Conservation (phyloP, 2,113 vertebrate genomes). For the Sardina pilchardus region DNA sequence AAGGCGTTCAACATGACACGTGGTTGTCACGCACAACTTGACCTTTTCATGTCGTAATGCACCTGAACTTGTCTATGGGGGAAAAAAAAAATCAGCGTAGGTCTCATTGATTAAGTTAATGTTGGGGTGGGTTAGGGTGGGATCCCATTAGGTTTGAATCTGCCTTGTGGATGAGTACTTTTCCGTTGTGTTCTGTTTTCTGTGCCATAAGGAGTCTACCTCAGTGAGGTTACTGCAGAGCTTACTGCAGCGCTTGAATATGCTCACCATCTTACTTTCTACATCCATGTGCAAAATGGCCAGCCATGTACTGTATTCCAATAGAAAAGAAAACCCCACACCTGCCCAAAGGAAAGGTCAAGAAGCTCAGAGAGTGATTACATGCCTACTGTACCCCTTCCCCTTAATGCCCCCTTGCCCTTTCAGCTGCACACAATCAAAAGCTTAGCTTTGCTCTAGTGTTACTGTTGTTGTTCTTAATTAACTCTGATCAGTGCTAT, state of each 20-base stretch:
- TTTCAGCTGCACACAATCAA: slow-evolving; percentile 74
- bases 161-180: slow-evolving; percentile 49
- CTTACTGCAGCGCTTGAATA: slow-evolving; percentile 68
- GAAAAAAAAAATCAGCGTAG: slow-evolving; percentile 42
- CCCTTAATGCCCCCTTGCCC: slow-evolving; percentile 32
- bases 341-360: neutral
- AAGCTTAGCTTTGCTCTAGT: slow-evolving; percentile 45
- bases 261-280: neutral
- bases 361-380: neutral
- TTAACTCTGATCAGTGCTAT: neutral
- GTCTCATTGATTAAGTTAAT: slow-evolving; percentile 6
- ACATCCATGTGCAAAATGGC: slow-evolving; percentile 56
- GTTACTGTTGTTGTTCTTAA: neutral
- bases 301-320: slow-evolving; percentile 62
- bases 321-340: slow-evolving; percentile 35
- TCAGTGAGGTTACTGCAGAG: slow-evolving; percentile 73
- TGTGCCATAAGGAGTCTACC: slow-evolving; percentile 74
- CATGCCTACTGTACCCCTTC: neutral
- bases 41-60: slow-evolving; percentile 60
- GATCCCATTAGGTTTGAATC: slow-evolving; percentile 54
- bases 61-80: slow-evolving; percentile 60
- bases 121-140: neutral
- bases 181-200: slow-evolving; percentile 38
- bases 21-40: slow-evolving; percentile 68
- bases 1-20: slow-evolving; percentile 43